Conservation (phyloP, 92 coral and sea anemone species). For the Zoanthus solanderi region DNA sequence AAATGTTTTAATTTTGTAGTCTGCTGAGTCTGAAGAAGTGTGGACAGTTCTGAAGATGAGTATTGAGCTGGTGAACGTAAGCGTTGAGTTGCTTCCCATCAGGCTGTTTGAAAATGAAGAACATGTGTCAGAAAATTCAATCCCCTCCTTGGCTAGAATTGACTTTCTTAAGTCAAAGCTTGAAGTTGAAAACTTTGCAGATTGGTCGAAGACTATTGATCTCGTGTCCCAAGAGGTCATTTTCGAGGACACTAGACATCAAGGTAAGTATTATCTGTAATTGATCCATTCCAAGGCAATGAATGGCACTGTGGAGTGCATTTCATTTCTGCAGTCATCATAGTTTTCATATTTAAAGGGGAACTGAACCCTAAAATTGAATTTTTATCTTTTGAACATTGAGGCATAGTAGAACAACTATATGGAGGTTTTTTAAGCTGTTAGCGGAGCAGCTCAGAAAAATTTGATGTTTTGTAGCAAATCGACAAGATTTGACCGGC, state of each 20-base stretch:
- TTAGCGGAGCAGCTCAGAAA: no score
- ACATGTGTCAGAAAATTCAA: slow-evolving; percentile 54
- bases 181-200: slow-evolving; percentile 93
- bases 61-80: slow-evolving; percentile 90
- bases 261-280: slow-evolving; percentile 62
- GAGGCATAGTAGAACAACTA: no score
- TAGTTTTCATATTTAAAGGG: no score
- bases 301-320: background rate
- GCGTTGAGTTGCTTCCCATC: slow-evolving; percentile 88
- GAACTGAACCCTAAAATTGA: no score
- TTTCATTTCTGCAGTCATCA: background rate
- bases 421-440: no score
- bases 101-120: slow-evolving; percentile 85
- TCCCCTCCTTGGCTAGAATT: slow-evolving; percentile 89
- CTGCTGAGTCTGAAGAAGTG: slow-evolving; percentile 82
- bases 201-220: slow-evolving; percentile 98
- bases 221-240: slow-evolving; percentile 95
- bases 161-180: slow-evolving; percentile 95
- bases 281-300: background rate
- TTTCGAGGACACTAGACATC: slow-evolving; percentile 89
- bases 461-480: no score
- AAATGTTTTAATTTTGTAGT: slow-evolving; percentile 55
- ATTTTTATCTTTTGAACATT: no score
- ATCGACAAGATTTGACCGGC: no score
- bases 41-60: slow-evolving; percentile 95